Percentiles rank a stretch among this genome's conserved stretches.
These are phyloP conservation scores for Aethes cnicana DNA, from an alignment of 2,888 invertebrate species.

Conservation along the genomic window DNA sequence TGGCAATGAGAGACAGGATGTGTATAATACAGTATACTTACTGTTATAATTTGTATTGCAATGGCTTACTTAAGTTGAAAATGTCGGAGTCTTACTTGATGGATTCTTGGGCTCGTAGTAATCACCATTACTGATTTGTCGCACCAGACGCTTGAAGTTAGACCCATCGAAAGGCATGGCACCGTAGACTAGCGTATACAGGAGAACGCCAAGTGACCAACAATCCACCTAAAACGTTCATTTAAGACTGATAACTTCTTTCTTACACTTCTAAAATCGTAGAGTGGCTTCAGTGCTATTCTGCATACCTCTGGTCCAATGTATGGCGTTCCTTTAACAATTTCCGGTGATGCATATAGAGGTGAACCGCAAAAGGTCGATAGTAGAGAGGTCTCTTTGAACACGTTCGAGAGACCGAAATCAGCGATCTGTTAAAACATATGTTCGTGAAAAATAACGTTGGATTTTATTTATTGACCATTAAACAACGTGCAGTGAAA, in stretches of 20 bases:
- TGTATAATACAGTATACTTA: neutral
- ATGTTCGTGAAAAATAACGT: constrained; percentile 6
- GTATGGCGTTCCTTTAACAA: constrained; percentile 97
- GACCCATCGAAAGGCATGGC: constrained; percentile 99
- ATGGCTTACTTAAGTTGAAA: too few species aligned
- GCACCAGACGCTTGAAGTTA: constrained; percentile 97
- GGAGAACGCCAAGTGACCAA: constrained; percentile 97
- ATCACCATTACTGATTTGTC: constrained; percentile 98
- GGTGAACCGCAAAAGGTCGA: constrained; percentile 98
- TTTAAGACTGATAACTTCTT: too few species aligned
- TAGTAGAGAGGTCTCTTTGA: constrained; percentile 91
- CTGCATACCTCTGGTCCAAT: constrained; percentile 96
- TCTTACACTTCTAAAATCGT: too few species aligned
- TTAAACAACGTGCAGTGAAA: too few species aligned
- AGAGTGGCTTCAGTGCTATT: too few species aligned
- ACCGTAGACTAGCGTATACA: constrained; percentile 99
- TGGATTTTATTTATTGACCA: neutral
- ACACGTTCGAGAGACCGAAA: constrained; percentile 98
- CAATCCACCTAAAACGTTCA: constrained; percentile 85
- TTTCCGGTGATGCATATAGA: constrained; percentile 98
- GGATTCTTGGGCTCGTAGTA: constrained; percentile 98
- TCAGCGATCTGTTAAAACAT: constrained; percentile 91
- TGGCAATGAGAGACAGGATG: too few species aligned
- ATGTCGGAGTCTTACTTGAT: constrained; percentile 85
- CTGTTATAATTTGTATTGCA: too few species aligned